A percentile compares a stretch with the other conserved stretches of the same genome.
Evolutionary conservation across 1,140 invertebrate genomes (phyloP).

Genomic region (Tenebrio molitor): DNA sequence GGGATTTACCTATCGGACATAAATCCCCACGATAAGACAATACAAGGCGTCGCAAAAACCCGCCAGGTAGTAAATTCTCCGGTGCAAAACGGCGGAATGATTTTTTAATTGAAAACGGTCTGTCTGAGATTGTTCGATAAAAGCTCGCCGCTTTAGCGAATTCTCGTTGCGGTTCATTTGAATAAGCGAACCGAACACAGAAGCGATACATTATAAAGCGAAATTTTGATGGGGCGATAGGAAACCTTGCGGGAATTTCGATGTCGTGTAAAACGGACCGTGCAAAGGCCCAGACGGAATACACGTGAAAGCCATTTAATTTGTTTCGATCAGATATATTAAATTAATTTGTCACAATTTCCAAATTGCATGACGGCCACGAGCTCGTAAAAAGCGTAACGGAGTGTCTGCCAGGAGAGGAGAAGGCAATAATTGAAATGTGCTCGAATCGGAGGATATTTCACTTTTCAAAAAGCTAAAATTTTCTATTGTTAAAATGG

Average conservation of each 20-base stretch:
- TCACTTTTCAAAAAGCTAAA: no score
- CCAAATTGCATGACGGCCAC: no score
- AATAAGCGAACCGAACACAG: neutral
- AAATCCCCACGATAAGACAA: constrained; percentile 49
- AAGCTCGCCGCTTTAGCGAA: neutral
- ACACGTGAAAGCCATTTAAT: neutral
- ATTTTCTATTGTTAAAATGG: no score
- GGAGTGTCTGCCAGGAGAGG: no score
- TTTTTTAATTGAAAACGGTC: neutral
- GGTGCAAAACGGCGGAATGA: neutral
- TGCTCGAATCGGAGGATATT: no score
- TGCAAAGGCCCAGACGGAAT: neutral
- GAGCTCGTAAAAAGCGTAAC: no score
- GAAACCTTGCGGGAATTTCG: neutral
- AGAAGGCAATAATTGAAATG: no score
- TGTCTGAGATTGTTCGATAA: neutral
- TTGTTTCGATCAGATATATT: neutral
- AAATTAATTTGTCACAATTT: neutral
- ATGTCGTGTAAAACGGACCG: neutral
- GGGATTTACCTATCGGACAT: constrained; percentile 49
- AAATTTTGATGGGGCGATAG: neutral
- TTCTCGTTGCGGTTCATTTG: neutral
- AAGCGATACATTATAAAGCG: neutral
- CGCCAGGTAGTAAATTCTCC: constrained; percentile 34
- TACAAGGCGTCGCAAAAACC: constrained; percentile 33